phyloP scores from a whole-genome alignment of 2,113 vertebrate species.

The Onychorhynchus coronatus region DNA sequence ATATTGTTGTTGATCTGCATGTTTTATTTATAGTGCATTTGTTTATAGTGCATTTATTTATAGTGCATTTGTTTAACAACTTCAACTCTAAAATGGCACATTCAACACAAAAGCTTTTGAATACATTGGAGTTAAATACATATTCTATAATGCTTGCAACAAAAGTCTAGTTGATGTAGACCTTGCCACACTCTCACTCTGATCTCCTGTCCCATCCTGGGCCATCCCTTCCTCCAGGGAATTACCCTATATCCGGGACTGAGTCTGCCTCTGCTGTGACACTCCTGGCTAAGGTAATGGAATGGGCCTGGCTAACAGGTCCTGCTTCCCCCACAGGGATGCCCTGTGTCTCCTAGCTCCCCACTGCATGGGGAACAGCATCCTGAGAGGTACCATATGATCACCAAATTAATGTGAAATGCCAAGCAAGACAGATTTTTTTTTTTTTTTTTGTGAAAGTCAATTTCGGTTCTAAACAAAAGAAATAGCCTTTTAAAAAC shows the following conservation, averaged over 20 bases:
- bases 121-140: neutral
- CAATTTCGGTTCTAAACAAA: neutral
- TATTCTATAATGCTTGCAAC: neutral
- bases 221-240: too few species aligned
- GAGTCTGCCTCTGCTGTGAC: accelerated
- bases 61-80: neutral
- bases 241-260: accelerated
- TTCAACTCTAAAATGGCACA: neutral
- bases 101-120: neutral
- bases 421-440: neutral
- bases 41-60: too few species aligned
- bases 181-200: neutral
- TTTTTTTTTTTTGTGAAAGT: neutral
- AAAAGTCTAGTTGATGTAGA: neutral
- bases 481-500: neutral
- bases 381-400: neutral
- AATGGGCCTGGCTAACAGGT: neutral
- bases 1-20: neutral
- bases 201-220: too few species aligned
- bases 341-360: neutral
- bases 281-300: neutral
- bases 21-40: too few species aligned
- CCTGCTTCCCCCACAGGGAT: neutral
- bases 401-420: neutral
- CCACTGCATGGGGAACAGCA: neutral